phyloP scores from a whole-genome alignment of 2,888 invertebrate species.

The Laothoe populi region DNA sequence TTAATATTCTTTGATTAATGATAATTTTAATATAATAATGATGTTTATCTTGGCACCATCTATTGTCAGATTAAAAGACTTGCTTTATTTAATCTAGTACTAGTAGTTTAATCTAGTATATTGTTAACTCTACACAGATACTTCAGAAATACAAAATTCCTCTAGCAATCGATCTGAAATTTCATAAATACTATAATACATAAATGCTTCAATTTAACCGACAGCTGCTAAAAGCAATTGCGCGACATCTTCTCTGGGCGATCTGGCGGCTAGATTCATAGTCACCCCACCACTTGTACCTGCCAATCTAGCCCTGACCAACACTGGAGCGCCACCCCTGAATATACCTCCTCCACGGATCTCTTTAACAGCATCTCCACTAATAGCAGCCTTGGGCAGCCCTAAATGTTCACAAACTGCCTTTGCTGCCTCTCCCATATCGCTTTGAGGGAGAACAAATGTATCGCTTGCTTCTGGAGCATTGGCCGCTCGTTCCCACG shows the following conservation, averaged over 20 bases:
- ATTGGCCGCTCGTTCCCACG: slow-evolving; percentile 91
- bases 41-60: no score
- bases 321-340: slow-evolving; percentile 94
- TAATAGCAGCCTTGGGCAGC: slow-evolving; percentile 60
- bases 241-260: slow-evolving; percentile 93
- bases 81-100: no score
- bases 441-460: slow-evolving; percentile 90
- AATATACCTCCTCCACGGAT: slow-evolving; percentile 89
- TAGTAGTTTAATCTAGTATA: no score
- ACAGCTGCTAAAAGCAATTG: slow-evolving; percentile 94
- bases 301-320: slow-evolving; percentile 94
- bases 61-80: no score
- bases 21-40: no score
- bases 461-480: slow-evolving; percentile 95
- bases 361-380: slow-evolving; percentile 73
- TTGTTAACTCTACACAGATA: no score
- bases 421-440: slow-evolving; percentile 67
- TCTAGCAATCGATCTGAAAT: background rate
- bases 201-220: slow-evolving; percentile 83
- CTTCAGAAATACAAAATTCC: background rate
- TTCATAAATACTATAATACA: slow-evolving; percentile 21
- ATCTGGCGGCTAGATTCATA: slow-evolving; percentile 96
- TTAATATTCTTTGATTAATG: no score
- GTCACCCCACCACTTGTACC: slow-evolving; percentile 91
- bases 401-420: slow-evolving; percentile 75